Evolutionary conservation across 1,140 invertebrate species (phyloP).

Genomic region (Lerema accius): DNA sequence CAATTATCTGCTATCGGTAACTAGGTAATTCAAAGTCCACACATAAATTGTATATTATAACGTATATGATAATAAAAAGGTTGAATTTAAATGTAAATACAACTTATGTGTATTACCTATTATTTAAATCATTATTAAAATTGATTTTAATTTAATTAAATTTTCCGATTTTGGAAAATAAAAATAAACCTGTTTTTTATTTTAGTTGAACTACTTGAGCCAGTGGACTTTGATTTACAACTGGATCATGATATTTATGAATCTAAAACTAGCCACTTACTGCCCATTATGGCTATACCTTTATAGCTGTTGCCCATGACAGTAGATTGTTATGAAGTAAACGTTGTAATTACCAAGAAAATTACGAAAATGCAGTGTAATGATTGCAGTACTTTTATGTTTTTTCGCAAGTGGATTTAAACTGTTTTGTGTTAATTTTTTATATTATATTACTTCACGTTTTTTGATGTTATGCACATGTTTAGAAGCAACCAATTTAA

Average conservation of each 20-base stretch:
- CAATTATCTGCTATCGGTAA: too few relatives aligned
- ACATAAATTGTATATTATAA: too few relatives aligned
- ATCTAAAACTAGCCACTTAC: not conserved
- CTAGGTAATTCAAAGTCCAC: too few relatives aligned
- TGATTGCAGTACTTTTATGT: constrained; percentile 7
- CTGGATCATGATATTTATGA: not conserved
- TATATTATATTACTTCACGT: not conserved
- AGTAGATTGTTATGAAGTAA: constrained; percentile 8
- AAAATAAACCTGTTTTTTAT: too few relatives aligned
- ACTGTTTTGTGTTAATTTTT: constrained; percentile 7
- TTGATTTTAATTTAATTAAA: too few relatives aligned
- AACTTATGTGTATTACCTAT: too few relatives aligned
- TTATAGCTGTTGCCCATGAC: not conserved
- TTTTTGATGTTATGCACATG: not conserved
- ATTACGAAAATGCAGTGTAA: not conserved
- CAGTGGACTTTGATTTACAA: not conserved
- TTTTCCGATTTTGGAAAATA: too few relatives aligned
- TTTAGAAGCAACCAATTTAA: constrained; percentile 9
- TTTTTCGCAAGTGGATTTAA: constrained; percentile 1
- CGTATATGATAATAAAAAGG: too few relatives aligned
- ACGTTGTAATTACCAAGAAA: constrained; percentile 8
- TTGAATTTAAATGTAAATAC: too few relatives aligned
- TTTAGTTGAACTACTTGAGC: too few relatives aligned
- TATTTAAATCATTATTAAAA: too few relatives aligned
- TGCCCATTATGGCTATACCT: not conserved